Evolutionary conservation across 2,888 invertebrate genomes (phyloP), one percentile per base, ranked within the genome.

Genomic region (Argyra leucocephala): DNA sequence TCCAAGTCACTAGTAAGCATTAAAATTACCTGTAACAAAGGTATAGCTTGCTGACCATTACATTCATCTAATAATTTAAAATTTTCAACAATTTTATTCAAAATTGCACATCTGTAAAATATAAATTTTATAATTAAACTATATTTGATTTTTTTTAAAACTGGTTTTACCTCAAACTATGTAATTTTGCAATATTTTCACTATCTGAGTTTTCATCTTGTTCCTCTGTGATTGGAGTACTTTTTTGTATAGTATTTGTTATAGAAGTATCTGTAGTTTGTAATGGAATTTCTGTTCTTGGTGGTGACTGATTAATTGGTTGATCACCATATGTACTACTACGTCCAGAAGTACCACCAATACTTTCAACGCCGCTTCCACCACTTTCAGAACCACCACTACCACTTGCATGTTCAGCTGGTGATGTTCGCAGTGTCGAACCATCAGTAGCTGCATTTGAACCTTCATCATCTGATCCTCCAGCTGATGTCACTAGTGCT

Each of bases 371-470:
- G 31, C 90, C 93, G 74, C 93, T 93, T 66, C 92, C 94, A 37
- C 93, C 94, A 78, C 93, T 93, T 76, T 95, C 95, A 15, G 91
- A 91, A 65, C 91, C 92, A 67, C 84, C 84, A 70, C 82, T 81
- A 68, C 82, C 82, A 65, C 84, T 86, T 3, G 83, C 84, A 72
- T 89, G 90, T 75, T 91, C 91, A 1, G 89, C 89, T 1, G 91
- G 91, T 0, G 90, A 91, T 3, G 90, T 90, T 66, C 94, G 86
- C 68, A 96, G 82, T 0, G 95, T 95, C 63, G 93, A 94, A 66
- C 95, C 95, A 78, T 96, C 96, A 0, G 94, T 96, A 1, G 95
- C 95, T 10, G 94, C 96, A 48, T 94, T 96, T 70, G 94, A 95
- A 64, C 91, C 96, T 67, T 96, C 96, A 77, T 94, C 94, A 24